Conservation (phyloP, 1,140 invertebrate species). For the Lordiphosa stackelbergi region DNA sequence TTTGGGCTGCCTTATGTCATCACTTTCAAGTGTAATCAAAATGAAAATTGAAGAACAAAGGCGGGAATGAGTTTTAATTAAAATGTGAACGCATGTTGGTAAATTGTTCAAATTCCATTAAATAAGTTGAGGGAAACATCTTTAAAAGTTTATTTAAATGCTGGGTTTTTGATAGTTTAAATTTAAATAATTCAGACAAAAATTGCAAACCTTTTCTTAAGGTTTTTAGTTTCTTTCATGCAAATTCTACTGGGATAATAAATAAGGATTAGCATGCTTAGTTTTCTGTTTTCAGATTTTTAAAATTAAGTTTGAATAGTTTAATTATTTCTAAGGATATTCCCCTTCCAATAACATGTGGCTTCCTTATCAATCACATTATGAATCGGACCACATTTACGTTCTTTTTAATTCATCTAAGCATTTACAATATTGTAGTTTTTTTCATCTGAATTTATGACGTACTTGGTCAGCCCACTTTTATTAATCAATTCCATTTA, state of each 20-base stretch:
- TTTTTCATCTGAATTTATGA: background rate
- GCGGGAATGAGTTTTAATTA: background rate
- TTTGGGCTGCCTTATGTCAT: conserved; percentile 4
- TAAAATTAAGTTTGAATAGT: background rate
- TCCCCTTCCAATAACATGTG: background rate
- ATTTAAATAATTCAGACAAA: too few relatives aligned
- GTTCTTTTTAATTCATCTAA: conserved; percentile 1
- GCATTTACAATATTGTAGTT: background rate
- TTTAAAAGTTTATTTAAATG: too few relatives aligned
- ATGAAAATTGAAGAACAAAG: conserved; percentile 3
- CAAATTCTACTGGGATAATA: too few relatives aligned
- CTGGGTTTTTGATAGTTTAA: too few relatives aligned
- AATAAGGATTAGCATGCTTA: too few relatives aligned
- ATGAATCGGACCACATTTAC: conserved; percentile 1
- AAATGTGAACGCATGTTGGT: background rate
- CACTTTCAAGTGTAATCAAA: conserved; percentile 3
- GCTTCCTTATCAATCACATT: conserved; percentile 4
- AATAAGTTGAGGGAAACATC: too few relatives aligned
- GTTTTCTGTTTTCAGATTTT: too few relatives aligned
- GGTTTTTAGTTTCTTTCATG: too few relatives aligned
- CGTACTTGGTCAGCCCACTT: conserved; percentile 11
- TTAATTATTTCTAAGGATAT: background rate
- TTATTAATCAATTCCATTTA: conserved; percentile 3
- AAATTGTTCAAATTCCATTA: background rate
- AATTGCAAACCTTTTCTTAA: too few relatives aligned